phyloP scores from a whole-genome alignment of 2,797 vertebrate genomes.

The Australoheros facetus region DNA sequence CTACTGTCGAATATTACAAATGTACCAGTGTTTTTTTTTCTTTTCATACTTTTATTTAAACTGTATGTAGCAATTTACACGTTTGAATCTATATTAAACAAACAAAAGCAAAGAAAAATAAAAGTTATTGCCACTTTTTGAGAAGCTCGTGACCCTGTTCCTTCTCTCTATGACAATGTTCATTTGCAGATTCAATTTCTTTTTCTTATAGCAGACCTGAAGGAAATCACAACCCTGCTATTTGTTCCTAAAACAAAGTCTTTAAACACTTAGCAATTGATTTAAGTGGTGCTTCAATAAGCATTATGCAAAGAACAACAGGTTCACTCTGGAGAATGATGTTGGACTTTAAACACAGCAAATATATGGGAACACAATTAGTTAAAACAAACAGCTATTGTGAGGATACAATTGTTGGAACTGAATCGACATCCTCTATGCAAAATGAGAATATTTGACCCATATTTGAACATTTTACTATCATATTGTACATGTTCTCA shows the following conservation, averaged over 20 bases:
- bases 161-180: neutral
- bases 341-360: neutral
- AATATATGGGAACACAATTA: neutral
- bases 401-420: conserved; percentile 13
- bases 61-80: too few relatives aligned
- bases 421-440: conserved; percentile 21
- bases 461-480: neutral
- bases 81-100: too few relatives aligned
- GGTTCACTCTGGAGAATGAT: neutral
- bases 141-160: too few relatives aligned
- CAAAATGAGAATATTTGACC: neutral
- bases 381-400: conserved; percentile 26
- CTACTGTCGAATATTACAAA: too few relatives aligned
- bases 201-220: neutral
- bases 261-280: neutral
- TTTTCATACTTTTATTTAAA: too few relatives aligned
- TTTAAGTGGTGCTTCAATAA: neutral
- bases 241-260: neutral
- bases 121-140: neutral
- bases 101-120: neutral
- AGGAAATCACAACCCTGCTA: neutral
- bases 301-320: neutral
- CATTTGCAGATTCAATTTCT: neutral
- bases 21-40: too few relatives aligned
- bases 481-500: neutral